Conservation (phyloP, 37 sponge, comb jelly and placozoan species). For the Hormiphora californensis region DNA sequence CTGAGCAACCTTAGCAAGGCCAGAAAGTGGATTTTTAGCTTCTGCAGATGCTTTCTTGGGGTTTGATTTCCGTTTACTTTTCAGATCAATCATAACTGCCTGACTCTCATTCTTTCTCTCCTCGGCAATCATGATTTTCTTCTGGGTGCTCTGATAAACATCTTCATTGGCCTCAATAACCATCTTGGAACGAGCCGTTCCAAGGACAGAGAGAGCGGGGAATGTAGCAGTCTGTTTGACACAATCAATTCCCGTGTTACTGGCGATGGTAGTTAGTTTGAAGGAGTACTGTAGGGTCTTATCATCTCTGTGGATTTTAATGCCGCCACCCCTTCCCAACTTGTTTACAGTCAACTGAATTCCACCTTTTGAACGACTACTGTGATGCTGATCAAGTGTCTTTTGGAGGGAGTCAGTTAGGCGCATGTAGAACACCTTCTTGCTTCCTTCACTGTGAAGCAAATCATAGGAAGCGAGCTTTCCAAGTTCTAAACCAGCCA, state of each 20-base stretch:
- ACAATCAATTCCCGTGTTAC: neutral
- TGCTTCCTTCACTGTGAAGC: neutral
- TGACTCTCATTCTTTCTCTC: slow-evolving; percentile 3
- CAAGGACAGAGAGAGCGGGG: neutral
- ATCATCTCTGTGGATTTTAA: neutral
- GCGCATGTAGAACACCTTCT: neutral
- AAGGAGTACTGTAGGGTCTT: neutral
- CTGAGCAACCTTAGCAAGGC: no score
- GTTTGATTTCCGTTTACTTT: neutral
- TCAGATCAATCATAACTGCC: slow-evolving; percentile 13
- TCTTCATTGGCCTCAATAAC: slow-evolving; percentile 9
- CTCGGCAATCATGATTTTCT: slow-evolving; percentile 6
- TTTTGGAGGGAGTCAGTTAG: slow-evolving; percentile 13
- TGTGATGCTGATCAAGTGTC: neutral
- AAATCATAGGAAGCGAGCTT: neutral
- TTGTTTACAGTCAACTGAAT: neutral
- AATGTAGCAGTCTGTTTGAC: neutral
- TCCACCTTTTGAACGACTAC: neutral
- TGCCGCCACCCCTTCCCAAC: neutral
- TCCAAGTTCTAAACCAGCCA: slow-evolving; percentile 22
- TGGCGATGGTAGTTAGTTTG: neutral
- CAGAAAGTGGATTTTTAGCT: no score
- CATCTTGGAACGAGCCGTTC: neutral
- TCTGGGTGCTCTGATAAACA: neutral
- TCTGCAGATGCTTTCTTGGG: neutral